phyloP scores from a whole-genome alignment of 2,113 vertebrate species.

The Sorex araneus region DNA sequence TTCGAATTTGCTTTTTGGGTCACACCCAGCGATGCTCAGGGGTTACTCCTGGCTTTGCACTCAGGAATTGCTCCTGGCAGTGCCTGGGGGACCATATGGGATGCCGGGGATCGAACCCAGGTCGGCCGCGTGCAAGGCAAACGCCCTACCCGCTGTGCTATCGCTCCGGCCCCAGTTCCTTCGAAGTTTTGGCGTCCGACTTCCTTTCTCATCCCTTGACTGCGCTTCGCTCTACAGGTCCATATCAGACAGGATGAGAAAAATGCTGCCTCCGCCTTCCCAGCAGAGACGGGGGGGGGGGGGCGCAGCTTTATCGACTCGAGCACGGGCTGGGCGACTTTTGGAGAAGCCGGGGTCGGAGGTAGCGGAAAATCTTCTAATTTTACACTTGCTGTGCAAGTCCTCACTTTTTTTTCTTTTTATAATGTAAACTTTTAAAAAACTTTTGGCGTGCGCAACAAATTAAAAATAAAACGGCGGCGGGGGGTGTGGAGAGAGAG shows the following conservation, averaged over 20 bases:
- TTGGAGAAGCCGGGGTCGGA: neutral
- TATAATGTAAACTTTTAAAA: neutral
- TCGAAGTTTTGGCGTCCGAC: neutral
- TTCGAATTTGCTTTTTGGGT: no score
- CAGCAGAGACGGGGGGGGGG: neutral
- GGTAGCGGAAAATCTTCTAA: neutral
- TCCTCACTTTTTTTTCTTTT: conserved; percentile 17
- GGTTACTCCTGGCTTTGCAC: no score
- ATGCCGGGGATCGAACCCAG: no score
- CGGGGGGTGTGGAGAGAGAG: no score
- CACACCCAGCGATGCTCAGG: no score
- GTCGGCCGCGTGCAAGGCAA: no score
- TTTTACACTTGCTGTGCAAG: neutral
- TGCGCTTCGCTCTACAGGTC: neutral
- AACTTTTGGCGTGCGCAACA: neutral
- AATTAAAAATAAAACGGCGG: conserved; percentile 37
- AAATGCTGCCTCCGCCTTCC: neutral
- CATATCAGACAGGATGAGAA: neutral
- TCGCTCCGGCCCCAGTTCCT: no score
- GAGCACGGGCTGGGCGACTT: neutral
- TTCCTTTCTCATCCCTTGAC: neutral
- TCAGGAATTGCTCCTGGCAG: no score
- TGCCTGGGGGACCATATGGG: no score
- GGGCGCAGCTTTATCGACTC: neutral
- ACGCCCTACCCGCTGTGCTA: no score